Conservation (phyloP, 2,113 vertebrate genomes). For the Myxocyprinus asiaticus region DNA sequence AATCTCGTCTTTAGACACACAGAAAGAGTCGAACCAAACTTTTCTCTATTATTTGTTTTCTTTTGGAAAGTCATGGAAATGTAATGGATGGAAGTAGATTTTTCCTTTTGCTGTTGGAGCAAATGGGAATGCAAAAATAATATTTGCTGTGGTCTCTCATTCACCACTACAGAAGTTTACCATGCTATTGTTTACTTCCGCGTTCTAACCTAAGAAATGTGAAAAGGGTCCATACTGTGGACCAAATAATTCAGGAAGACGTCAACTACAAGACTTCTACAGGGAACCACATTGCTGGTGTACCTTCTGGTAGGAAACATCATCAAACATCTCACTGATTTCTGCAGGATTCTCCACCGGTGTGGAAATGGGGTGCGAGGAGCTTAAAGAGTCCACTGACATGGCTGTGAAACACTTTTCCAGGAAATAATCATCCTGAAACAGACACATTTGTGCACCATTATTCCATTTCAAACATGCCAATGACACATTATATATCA, state of each 20-base stretch:
- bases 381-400: conserved; percentile 86
- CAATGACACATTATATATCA: neutral
- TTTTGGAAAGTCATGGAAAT: no score
- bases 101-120: no score
- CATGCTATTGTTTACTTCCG: no score
- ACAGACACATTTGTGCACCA: neutral
- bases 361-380: conserved; percentile 87
- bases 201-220: no score
- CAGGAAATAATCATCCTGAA: conserved; percentile 84
- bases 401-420: conserved; percentile 86
- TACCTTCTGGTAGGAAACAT: conserved; percentile 91
- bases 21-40: no score
- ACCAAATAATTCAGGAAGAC: neutral
- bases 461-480: neutral
- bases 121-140: no score
- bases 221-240: no score
- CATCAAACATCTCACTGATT: conserved; percentile 92
- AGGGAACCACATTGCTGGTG: neutral
- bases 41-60: no score
- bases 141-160: no score
- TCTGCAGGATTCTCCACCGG: conserved; percentile 84
- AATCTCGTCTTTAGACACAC: no score
- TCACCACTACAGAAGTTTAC: no score
- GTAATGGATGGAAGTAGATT: no score
- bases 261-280: neutral